A percentile compares a stretch with the other conserved stretches of the same genome.
phyloP scores from a whole-genome alignment of 1,140 invertebrate genomes.

The Anastrepha obliqua region DNA sequence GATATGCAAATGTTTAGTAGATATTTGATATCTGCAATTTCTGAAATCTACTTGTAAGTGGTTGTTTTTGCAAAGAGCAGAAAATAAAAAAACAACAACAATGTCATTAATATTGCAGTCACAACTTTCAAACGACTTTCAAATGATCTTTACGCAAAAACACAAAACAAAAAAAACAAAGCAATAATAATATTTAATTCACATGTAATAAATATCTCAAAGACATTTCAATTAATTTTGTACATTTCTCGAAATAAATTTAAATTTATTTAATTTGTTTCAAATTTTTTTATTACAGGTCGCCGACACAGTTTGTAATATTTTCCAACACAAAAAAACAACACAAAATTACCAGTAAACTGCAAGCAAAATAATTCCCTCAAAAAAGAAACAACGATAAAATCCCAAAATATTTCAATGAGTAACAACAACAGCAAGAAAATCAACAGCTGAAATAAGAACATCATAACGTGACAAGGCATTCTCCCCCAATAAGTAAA shows the following conservation, averaged over 20 bases:
- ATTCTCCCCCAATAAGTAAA: neutral
- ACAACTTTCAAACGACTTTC: too few relatives aligned
- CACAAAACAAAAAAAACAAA: too few relatives aligned
- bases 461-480: neutral
- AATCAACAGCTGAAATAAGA: neutral
- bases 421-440: neutral
- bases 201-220: neutral
- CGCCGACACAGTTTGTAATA: neutral
- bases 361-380: neutral
- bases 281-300: neutral
- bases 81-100: too few relatives aligned
- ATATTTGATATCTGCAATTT: too few relatives aligned
- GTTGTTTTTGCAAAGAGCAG: neutral
- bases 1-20: too few relatives aligned
- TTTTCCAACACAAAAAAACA: neutral
- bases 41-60: neutral
- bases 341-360: neutral
- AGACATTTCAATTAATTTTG: neutral
- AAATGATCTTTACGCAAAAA: too few relatives aligned
- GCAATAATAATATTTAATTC: too few relatives aligned
- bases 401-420: neutral
- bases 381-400: slow-evolving; percentile 17
- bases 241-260: neutral
- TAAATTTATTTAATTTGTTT: neutral
- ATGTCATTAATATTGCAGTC: too few relatives aligned